phyloP scores from a whole-genome alignment of 1,140 invertebrate genomes.

The Bacillus rossius region DNA sequence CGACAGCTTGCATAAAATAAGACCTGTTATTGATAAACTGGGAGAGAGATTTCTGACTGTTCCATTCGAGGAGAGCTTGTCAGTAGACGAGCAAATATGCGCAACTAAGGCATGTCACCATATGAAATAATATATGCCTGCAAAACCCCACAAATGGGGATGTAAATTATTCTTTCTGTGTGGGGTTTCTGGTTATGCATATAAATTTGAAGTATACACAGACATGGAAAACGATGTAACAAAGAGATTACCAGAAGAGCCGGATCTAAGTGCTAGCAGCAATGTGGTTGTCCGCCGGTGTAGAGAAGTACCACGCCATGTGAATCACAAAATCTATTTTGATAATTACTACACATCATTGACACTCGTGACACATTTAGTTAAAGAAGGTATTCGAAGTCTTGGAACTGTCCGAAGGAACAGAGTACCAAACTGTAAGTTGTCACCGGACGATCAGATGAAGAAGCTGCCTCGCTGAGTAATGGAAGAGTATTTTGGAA shows the following conservation, averaged over 20 bases:
- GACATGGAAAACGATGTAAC: constrained; percentile 10
- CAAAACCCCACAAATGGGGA: constrained; percentile 35
- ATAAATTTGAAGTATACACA: constrained; percentile 31
- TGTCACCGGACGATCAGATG: constrained; percentile 4
- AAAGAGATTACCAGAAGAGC: constrained; percentile 18
- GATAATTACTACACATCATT: constrained; percentile 36
- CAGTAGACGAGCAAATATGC: constrained; percentile 36
- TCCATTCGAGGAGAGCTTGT: constrained; percentile 29
- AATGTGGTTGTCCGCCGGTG: constrained; percentile 25
- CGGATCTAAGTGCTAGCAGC: constrained; percentile 24
- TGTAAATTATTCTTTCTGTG: constrained; percentile 31
- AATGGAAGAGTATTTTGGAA: not conserved
- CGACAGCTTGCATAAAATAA: constrained; percentile 25
- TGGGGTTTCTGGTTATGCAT: constrained; percentile 23
- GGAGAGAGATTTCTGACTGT: constrained; percentile 14
- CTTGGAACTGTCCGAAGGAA: constrained; percentile 26
- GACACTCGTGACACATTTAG: constrained; percentile 22
- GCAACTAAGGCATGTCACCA: constrained; percentile 30
- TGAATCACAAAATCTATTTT: constrained; percentile 29
- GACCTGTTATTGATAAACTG: constrained; percentile 22
- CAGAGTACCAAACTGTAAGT: constrained; percentile 16
- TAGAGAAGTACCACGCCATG: constrained; percentile 8
- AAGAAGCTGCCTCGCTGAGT: not conserved
- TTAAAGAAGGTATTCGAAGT: constrained; percentile 27
- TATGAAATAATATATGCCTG: constrained; percentile 33